These are phyloP conservation scores for Tauraco erythrolophus DNA, from an alignment of 2,113 vertebrate species.

Conservation along the genomic window DNA sequence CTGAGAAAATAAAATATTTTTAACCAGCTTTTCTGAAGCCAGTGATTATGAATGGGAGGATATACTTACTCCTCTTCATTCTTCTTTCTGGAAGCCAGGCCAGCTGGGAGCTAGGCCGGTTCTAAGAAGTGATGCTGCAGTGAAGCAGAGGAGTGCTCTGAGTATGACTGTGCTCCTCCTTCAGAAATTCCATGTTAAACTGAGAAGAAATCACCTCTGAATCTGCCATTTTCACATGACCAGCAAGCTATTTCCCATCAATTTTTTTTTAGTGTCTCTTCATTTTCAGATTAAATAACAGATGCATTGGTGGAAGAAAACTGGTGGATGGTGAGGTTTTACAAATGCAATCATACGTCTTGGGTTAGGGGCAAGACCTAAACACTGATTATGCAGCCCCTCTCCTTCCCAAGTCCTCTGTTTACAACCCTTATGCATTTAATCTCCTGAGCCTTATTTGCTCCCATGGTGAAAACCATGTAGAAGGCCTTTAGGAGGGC, in stretches of 20 bases:
- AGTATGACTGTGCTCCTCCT: constrained; percentile 17
- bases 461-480: accelerated
- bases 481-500: background rate
- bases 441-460: background rate
- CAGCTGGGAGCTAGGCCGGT: background rate
- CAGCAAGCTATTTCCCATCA: background rate
- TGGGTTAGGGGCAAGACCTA: background rate
- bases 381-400: background rate
- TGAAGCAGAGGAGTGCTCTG: background rate
- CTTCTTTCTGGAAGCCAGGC: background rate
- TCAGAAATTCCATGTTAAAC: constrained; percentile 19
- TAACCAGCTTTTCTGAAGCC: background rate
- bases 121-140: constrained; percentile 23
- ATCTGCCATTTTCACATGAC: background rate
- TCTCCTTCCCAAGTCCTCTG: background rate
- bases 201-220: background rate
- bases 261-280: background rate
- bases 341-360: background rate
- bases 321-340: background rate
- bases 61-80: background rate
- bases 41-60: background rate
- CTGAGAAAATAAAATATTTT: background rate
- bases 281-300: background rate
- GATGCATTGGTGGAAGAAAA: background rate
- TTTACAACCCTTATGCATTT: background rate